A percentile compares a stretch with the other conserved stretches of the same genome.
phyloP scores from a whole-genome alignment of 1,140 invertebrate species.

The Saccostrea cuccullata region DNA sequence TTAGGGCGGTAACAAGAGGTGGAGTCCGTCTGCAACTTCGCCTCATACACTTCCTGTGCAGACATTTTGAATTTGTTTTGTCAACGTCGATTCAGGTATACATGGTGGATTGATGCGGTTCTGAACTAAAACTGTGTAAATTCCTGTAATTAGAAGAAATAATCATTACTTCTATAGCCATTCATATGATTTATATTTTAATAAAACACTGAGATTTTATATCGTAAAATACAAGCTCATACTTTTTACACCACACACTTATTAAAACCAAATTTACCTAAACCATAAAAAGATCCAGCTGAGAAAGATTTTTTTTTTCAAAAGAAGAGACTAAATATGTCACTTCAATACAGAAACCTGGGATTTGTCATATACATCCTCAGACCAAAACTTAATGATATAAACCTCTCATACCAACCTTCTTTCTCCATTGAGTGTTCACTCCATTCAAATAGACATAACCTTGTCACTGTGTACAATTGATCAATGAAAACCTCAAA shows the following conservation, averaged over 20 bases:
- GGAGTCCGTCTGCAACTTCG: constrained; percentile 59
- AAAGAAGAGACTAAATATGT: background rate
- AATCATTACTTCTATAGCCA: background rate
- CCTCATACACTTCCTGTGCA: constrained; percentile 61
- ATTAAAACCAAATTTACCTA: background rate
- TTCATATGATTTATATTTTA: background rate
- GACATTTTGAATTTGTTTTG: constrained; percentile 50
- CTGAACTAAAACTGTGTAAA: constrained; percentile 5
- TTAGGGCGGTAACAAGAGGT: constrained; percentile 74
- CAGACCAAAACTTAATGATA: background rate
- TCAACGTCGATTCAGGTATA: constrained; percentile 24
- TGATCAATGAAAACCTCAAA: background rate
- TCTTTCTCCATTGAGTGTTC: background rate
- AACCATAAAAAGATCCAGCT: background rate
- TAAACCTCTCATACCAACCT: background rate
- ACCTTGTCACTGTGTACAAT: background rate
- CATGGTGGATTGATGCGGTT: background rate
- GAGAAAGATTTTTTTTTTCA: background rate
- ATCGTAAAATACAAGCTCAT: background rate
- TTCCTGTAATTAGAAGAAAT: constrained; percentile 16
- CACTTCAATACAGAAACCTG: background rate
- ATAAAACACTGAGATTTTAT: background rate
- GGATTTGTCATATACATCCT: background rate
- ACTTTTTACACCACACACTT: background rate
- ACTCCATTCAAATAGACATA: background rate